Evolutionary conservation across 2,888 invertebrate genomes (phyloP), one percentile per base, ranked within the genome.

Genomic region (Idaea dimidiata): DNA sequence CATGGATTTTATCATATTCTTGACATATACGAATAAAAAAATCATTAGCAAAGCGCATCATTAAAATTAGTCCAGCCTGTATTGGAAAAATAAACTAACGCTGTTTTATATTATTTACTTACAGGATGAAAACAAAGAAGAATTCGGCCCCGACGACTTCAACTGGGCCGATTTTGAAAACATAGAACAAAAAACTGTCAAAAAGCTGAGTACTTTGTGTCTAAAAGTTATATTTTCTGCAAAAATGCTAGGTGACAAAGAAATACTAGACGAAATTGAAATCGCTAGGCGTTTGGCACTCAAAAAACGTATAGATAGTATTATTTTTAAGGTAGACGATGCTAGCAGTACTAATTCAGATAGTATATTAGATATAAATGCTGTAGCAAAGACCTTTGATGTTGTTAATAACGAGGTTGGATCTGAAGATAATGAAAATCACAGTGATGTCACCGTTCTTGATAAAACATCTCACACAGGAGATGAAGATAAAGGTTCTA

Each of bases 151-250:
- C 0, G 76, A 80, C 32, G 78, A 81, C 6, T 33, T 82, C 0
- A 85, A 87, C 43, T 87, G 88, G 86, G 89, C 88, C 58, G 69
- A 70, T 43, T 57, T 57, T 16, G 58, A 31, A 59, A 71, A 69
- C 6, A 62, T 58, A 14, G 67, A 66, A 0, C 68, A 64, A 0
- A 66, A 67, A 3, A 77, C 62, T 10, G 74, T 89, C 0, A 72
- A 83, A 0, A 72, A 70, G 0, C 72, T 92, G 0, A 72, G 80
- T 0, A 73, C 74, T 0, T 68, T 91, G 0, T 64, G 84, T 0
- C 62, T 92, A 0, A 87, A 86, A 62, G 83, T 79, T 0, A 74
- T 91, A 58, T 89, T 86, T 74, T 87, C 89, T 0, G 70, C 73
- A 2, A 81, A 77, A 60, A 71, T 74, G 1, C 61, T 88, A 0